phyloP scores from a whole-genome alignment of 1,140 invertebrate species.

The Atta texana region DNA sequence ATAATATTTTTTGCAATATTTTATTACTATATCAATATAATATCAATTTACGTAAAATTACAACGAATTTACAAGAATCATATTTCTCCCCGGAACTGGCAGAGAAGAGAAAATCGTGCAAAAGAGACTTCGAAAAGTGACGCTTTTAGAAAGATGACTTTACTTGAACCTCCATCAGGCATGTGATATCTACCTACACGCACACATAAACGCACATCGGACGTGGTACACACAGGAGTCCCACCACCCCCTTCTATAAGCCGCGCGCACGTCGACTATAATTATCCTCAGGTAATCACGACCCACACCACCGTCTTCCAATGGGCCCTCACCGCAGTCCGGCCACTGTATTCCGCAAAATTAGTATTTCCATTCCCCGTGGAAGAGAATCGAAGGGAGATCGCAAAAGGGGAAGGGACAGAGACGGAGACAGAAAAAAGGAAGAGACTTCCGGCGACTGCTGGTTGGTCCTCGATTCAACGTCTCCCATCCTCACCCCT shows the following conservation, averaged over 20 bases:
- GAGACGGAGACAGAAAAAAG: conserved; percentile 66
- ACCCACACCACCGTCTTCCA: conserved; percentile 83
- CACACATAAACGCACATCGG: conserved; percentile 73
- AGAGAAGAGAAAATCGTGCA: background rate
- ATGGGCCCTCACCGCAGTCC: conserved; percentile 84
- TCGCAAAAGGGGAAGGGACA: conserved; percentile 65
- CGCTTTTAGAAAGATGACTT: conserved; percentile 63
- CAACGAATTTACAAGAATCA: background rate
- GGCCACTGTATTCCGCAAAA: conserved; percentile 86
- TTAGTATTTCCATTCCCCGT: conserved; percentile 86
- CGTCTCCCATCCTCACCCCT: conserved; percentile 57
- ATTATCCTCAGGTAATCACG: conserved; percentile 86
- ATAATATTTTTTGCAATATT: background rate
- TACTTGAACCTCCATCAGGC: conserved; percentile 66
- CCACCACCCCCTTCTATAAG: conserved; percentile 79
- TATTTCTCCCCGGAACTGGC: background rate
- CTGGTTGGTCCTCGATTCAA: conserved; percentile 66
- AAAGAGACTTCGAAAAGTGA: conserved; percentile 18
- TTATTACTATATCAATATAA: background rate
- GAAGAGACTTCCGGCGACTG: conserved; percentile 70
- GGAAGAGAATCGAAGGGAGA: conserved; percentile 75
- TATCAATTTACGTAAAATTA: conserved; percentile 11
- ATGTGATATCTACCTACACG: conserved; percentile 69
- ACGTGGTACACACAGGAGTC: conserved; percentile 42
- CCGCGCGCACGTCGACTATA: conserved; percentile 85